Base-by-base conservation (phyloP, 2,888 invertebrate species). In the Phymatocera aterrima region DNA sequence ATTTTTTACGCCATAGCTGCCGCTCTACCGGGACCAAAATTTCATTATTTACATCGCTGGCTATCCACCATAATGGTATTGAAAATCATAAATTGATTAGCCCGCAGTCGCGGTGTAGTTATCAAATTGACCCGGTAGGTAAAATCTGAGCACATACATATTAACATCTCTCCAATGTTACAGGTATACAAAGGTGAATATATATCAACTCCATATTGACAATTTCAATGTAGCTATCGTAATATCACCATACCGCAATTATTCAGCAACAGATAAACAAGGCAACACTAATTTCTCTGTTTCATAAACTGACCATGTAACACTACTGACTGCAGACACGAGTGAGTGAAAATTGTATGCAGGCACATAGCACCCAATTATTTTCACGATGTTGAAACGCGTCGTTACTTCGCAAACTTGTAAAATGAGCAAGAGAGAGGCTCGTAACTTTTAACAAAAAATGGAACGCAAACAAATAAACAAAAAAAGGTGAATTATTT, bases 401-500 rank as follows among this genome's bases (percentile, higher is more conserved):
- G 34, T 1, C 70, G 51, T 72, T 48, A 72, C 31, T 72, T 51
- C 18, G 18, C 51, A 21, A 51, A 48, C 10, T 72, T 72, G 34
- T 37, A 51, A 51, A 34, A 72, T 51, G 10, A 18, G 34, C n/a
- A 18, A 8, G 51, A 18, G 10, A 65, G 12, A 21, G 21, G 12
- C 72, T 72, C 34, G 31, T 72, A 48, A 72, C 51, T 72, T 68
- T 46, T 3, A 68, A 68, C 46, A 46, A 46, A 40, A n/a, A n/a
- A n/a, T n/a, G n/a, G n/a, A n/a, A n/a, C n/a, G n/a, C n/a, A n/a
- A n/a, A n/a, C n/a, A n/a, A n/a, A n/a, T n/a, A n/a, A n/a, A n/a
- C n/a, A n/a, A n/a, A n/a, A n/a, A n/a, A 28, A 68, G 68, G 12
- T 72, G 21, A 72, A 51, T 72, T 72, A 72, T 72, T 72, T n/a